These are phyloP conservation scores for Enteromius paludinosus DNA, from an alignment of 2,797 vertebrate species.

Conservation along the genomic window DNA sequence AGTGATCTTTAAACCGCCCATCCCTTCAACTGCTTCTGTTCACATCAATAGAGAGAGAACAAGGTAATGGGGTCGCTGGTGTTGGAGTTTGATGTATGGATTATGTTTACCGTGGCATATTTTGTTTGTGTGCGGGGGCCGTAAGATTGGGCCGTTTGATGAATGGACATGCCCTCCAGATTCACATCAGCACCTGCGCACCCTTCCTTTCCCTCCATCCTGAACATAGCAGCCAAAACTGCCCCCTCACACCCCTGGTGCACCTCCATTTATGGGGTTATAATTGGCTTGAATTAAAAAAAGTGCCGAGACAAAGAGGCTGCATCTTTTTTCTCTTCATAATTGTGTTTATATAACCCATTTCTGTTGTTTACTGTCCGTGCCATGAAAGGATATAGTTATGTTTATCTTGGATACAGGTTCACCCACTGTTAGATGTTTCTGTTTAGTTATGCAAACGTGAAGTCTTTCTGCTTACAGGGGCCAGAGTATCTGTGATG, in stretches of 20 bases:
- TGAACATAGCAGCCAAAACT: conserved; percentile 42
- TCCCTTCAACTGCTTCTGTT: conserved; percentile 57
- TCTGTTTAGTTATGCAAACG: conserved; percentile 56
- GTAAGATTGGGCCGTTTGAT: conserved; percentile 81
- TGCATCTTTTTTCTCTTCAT: conserved; percentile 19
- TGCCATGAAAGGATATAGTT: conserved; percentile 29
- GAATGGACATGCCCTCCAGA: conserved; percentile 81
- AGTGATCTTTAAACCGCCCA: conserved; percentile 40
- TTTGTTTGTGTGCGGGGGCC: conserved; percentile 79
- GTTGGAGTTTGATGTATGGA: conserved; percentile 83
- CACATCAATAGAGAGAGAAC: conserved; percentile 54
- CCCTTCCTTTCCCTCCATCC: conserved; percentile 61
- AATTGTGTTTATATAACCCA: conserved; percentile 52
- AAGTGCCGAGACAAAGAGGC: conserved; percentile 44
- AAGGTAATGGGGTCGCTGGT: conserved; percentile 71
- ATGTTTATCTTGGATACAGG: conserved; percentile 51
- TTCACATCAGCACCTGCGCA: conserved; percentile 80
- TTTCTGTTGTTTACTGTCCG: conserved; percentile 52
- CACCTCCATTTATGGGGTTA: conserved; percentile 60
- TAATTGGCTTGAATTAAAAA: conserved; percentile 62
- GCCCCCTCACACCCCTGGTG: conserved; percentile 48
- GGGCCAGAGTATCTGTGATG: conserved; percentile 54
- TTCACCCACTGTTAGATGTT: conserved; percentile 37
- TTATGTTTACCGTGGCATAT: conserved; percentile 86
- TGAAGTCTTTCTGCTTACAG: conserved; percentile 49